These are phyloP conservation scores for Phoxinus dragarum DNA, from an alignment of 2,797 vertebrate species.

Conservation along the genomic window DNA sequence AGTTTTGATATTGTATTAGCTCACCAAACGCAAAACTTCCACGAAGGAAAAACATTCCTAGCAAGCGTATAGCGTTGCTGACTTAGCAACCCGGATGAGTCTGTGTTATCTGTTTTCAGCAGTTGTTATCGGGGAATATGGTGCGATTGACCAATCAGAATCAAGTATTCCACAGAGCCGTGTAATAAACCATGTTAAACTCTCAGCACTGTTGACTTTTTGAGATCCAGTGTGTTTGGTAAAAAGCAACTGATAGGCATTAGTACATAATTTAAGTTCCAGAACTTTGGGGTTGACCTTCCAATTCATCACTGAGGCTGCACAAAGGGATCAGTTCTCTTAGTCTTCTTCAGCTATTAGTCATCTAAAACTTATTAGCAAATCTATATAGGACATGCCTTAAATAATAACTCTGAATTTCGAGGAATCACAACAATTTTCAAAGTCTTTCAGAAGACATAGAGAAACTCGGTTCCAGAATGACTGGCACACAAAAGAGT, in stretches of 20 bases:
- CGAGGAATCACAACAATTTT: constrained; percentile 24
- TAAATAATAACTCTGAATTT: neutral
- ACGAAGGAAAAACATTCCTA: no score
- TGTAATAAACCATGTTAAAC: neutral
- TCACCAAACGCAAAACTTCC: no score
- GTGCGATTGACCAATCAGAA: no score
- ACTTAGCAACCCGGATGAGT: no score
- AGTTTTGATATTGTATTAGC: no score
- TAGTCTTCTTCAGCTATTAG: constrained; percentile 17
- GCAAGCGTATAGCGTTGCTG: no score
- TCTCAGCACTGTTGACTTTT: neutral
- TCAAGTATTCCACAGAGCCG: no score
- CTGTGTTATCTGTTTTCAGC: no score
- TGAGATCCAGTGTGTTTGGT: neutral
- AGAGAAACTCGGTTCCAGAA: neutral
- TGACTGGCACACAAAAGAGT: neutral
- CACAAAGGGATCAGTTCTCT: neutral
- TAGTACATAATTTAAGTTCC: neutral
- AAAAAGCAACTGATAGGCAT: neutral
- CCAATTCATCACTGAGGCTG: constrained; percentile 30
- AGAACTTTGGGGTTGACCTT: constrained; percentile 38
- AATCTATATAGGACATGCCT: constrained; percentile 9
- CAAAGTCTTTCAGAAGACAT: constrained; percentile 11
- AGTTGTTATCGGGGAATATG: no score
- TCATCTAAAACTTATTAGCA: constrained; percentile 22